Conservation (phyloP, 2,888 invertebrate species). For the Celastrina argiolus region DNA sequence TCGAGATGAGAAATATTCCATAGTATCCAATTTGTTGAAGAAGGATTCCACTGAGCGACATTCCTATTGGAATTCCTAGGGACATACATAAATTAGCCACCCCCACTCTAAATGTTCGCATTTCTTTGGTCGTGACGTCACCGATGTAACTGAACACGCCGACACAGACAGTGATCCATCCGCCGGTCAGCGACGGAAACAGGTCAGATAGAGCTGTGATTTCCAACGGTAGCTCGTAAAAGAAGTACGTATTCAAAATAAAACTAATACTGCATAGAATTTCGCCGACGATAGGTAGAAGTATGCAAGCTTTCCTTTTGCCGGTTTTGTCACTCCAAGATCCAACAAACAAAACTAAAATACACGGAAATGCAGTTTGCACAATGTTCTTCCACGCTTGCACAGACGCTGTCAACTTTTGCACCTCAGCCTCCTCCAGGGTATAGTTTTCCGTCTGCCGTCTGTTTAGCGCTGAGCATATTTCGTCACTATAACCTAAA, state of each 20-base stretch:
- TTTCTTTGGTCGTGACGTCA: constrained; percentile 77
- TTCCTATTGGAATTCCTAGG: constrained; percentile 79
- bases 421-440: constrained; percentile 80
- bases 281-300: constrained; percentile 77
- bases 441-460: constrained; percentile 85
- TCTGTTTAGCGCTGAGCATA: constrained; percentile 85
- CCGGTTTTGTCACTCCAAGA: constrained; percentile 81
- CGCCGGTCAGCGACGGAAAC: constrained; percentile 76
- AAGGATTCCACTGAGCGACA: constrained; percentile 76
- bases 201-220: constrained; percentile 75
- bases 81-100: constrained; percentile 80
- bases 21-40: constrained; percentile 71
- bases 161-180: constrained; percentile 79
- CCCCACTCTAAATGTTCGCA: constrained; percentile 80
- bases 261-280: constrained; percentile 71
- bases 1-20: constrained; percentile 71
- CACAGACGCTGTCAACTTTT: constrained; percentile 77
- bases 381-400: constrained; percentile 78
- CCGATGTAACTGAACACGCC: constrained; percentile 81
- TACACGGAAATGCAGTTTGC: constrained; percentile 76
- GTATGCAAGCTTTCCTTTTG: constrained; percentile 77
- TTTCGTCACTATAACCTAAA: constrained; percentile 82
- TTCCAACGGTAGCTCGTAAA: constrained; percentile 77
- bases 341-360: constrained; percentile 78
- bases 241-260: constrained; percentile 77